Base-by-base conservation (phyloP, 2,113 vertebrate genomes). In the Glareola pratincola region DNA sequence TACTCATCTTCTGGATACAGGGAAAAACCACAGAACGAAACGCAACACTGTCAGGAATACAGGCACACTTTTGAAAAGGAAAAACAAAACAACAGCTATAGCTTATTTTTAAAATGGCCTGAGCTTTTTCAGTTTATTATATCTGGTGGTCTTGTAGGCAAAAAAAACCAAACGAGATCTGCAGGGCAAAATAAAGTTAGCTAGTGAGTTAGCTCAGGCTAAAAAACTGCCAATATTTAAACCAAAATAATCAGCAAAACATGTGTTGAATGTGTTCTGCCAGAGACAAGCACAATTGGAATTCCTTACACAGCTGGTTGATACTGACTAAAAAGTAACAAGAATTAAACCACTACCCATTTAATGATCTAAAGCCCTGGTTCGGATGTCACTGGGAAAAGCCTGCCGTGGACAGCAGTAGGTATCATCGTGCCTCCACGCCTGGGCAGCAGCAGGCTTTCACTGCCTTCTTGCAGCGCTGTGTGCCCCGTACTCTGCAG, bases 341-440 rank as follows among this genome's bases (percentile, higher is more conserved):
- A 27, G 27, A 62, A 89, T 36, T 50, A 72, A 83, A 60, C 9
- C 27, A 29, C 10, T 62, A 34, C 13, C 34, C 51, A 21, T 14
- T 43, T 20, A 68, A 60, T 14, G n/a, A 34, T 43, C 64, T 43
- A 20, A 90, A 87, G 20, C n/a, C n/a, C 66, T 9, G 34, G 53
- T 29, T 5, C 19, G 23, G 36, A 51, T 24, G 74, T 27, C 50
- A 30, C 24, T 8, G 47, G 67, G 26, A 77, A 22, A 50, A 73
- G 47, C 62, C 27, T 60, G 47, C 39, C 47, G 6, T 14, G 29
- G 63, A 24, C 22, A 64, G 36, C 2, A 68, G 43, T 7, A 47
- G 23, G 1, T 4, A 66, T 12, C 17, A 9, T 8, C 74, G 14
- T 0, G 1, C 10, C 22, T 2, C 47, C 21, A 2, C 3, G 14